Base-by-base conservation (phyloP, 2,113 vertebrate species). In the Melanocharis versteri region DNA sequence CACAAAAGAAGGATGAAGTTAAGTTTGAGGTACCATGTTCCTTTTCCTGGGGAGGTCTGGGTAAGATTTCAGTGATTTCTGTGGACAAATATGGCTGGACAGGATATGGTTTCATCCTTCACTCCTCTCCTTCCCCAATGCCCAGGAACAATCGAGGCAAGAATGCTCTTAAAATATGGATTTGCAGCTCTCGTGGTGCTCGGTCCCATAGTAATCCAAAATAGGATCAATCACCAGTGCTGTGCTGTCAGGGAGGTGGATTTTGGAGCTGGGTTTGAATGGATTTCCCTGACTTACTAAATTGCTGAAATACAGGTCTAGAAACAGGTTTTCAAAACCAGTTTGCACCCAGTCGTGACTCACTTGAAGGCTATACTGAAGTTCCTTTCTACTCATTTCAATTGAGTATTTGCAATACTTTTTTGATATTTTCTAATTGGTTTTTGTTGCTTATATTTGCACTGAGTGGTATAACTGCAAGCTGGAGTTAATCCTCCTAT, bases 401-500 rank as follows among this genome's bases (percentile, higher is more conserved):
- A 5, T 24, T 0, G 4, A 56, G 22, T 11, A 17, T 69, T 87
- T 12, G 60, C n/a, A 39, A 8, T 82, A 20, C 19, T 64, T 84
- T 68, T 48, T 33, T 30, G 14, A 1, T 71, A 47, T 76, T 96
- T 76, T 76, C 30, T 44, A 14, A 48, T 19, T 85, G 35, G 1
- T 65, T 95, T 90, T 87, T 91, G 30, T 95, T 61, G 77, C 73
- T 96, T 95, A 61, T 31, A 37, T 94, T 96, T 96, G 66, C 70
- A 39, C 31, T 72, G 81, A 91, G 77, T 71, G 40, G 24, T 86
- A 60, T 90, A 94, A 61, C 53, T 87, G 48, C 93, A 97, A 73
- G 86, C n/a, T 83, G 94, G 79, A 80, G 61, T 87, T 87, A 95
- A 97, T 97, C 89, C 97, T 98, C 94, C 93, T 95, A 90, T 94